phyloP scores from a whole-genome alignment of 1,140 invertebrate species.

The Delia radicum region DNA sequence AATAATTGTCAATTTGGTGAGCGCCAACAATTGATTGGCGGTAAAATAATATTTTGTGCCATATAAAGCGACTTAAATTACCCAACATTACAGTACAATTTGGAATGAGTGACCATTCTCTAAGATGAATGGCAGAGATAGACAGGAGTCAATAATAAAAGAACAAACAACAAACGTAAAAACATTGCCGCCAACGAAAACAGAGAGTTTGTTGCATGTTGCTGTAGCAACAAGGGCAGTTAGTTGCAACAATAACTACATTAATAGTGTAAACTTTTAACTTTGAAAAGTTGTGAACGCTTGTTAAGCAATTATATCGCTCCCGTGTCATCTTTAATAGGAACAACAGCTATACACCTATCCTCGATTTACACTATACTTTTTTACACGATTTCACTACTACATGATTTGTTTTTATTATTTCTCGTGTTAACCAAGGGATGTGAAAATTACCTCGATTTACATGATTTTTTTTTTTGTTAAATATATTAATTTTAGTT shows the following conservation, averaged over 20 bases:
- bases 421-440: too few relatives aligned
- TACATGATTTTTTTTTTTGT: too few relatives aligned
- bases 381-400: too few relatives aligned
- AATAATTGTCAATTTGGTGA: slow-evolving; percentile 23
- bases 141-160: slow-evolving; percentile 13
- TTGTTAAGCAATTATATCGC: slow-evolving; percentile 55
- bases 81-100: slow-evolving; percentile 4
- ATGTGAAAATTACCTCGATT: too few relatives aligned
- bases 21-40: slow-evolving; percentile 21
- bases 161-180: background rate
- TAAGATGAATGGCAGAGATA: slow-evolving; percentile 3
- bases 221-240: background rate
- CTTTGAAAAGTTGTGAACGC: slow-evolving; percentile 40
- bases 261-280: slow-evolving; percentile 26
- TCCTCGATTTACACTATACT: too few relatives aligned
- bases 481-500: too few relatives aligned
- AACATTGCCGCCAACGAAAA: background rate
- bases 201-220: background rate
- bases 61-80: slow-evolving; percentile 24
- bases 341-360: background rate
- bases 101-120: slow-evolving; percentile 6
- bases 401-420: background rate
- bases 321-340: slow-evolving; percentile 32
- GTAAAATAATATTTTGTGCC: slow-evolving; percentile 24
- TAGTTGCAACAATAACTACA: slow-evolving; percentile 13